These are phyloP conservation scores for Hetaerina titia DNA, from an alignment of 2,888 invertebrate species.

Conservation along the genomic window DNA sequence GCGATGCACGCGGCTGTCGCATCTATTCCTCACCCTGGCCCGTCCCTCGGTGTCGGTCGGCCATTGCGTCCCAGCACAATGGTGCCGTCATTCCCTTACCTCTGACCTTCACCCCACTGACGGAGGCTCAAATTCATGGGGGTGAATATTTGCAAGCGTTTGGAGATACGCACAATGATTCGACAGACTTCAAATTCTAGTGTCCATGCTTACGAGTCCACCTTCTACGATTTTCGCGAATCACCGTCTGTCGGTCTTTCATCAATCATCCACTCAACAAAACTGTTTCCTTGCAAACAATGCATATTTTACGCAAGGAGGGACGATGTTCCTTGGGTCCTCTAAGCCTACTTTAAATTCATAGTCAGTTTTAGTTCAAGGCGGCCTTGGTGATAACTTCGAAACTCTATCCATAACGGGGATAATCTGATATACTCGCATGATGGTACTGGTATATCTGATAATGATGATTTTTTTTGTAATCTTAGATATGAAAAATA, in stretches of 20 bases:
- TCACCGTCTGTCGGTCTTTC: neutral
- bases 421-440: no score
- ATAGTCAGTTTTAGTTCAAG: no score
- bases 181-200: neutral
- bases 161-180: neutral
- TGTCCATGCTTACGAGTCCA: neutral
- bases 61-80: neutral
- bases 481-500: no score
- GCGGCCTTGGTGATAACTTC: no score
- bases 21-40: neutral
- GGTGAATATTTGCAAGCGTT: neutral
- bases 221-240: neutral
- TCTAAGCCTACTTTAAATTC: neutral
- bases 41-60: neutral
- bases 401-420: no score
- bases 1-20: neutral
- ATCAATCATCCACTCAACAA: neutral
- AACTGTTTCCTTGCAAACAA: no score
- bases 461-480: no score
- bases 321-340: neutral
- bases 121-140: neutral
- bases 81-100: neutral
- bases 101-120: neutral
- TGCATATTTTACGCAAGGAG: no score
- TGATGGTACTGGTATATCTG: no score